Base-by-base conservation (phyloP, 2,797 vertebrate genomes). In the Epinephelus coioides region DNA sequence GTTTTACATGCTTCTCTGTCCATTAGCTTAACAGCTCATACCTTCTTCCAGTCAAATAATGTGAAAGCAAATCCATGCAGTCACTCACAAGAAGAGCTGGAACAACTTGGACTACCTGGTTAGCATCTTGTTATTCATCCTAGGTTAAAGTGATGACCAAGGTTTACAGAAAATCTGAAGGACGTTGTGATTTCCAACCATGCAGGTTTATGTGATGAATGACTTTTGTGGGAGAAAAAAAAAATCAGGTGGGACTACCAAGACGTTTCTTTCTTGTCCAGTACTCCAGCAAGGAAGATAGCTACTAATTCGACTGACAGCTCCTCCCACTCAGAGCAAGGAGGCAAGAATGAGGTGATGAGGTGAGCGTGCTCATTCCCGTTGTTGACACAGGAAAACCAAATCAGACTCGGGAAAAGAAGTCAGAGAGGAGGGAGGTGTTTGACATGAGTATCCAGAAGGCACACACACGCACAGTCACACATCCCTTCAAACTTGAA, bases 141-240 rank as follows among this genome's bases (percentile, higher is more conserved):
- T 55, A 44, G n/a, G 21, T 57, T 61, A 46, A 76, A 79, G n/a
- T 65, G 57, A 73, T 69, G 44, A 74, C 61, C 60, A 82, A 12
- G 38, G 63, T 43, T 62, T 64, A 51, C 6, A 78, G 64, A 72
- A 86, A 77, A 79, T 38, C 47, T 66, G 30, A 76, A 56, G 64
- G 64, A 73, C 19, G 0, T 53, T 71, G 54, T 65, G 69, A 75
- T 83, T 73, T 80, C 67, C 27, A 80, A 79, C n/a, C 90, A 91
- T 92, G 90, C 90, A 90, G 59, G 60, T 69, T 59, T 43, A 78
- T 83, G 86, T 81, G 53, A 86, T 88, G 82, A 84, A 89, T 78
- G 77, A 59, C 59, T 79, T 74, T 74, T 23, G 66, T 57, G 44
- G 60, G 40, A 25, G 1, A 3, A n/a, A 21, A 21, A 15, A 83